These are phyloP conservation scores for Tympanuchus pallidicinctus DNA, from an alignment of 2,113 vertebrate genomes.

Conservation along the genomic window DNA sequence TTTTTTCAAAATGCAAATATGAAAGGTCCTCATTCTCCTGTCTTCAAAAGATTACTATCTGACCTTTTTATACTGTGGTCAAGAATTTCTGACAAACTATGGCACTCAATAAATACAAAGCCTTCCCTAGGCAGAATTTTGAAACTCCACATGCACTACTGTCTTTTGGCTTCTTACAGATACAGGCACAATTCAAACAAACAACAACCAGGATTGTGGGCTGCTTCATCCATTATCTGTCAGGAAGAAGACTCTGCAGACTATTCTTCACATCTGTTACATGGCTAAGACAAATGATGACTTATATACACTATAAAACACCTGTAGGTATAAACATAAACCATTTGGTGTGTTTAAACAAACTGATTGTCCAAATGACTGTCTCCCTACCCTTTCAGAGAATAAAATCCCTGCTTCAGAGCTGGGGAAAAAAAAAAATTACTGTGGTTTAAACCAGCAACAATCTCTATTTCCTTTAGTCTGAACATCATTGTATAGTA, in stretches of 20 bases:
- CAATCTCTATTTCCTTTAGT: background rate
- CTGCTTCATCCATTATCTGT: background rate
- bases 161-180: background rate
- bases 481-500: background rate
- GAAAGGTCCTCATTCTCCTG: background rate
- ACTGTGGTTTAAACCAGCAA: background rate
- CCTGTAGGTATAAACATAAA: conserved; percentile 16
- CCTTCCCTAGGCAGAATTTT: background rate
- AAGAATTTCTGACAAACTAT: background rate
- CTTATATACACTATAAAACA: background rate
- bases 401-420: conserved; percentile 4
- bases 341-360: background rate
- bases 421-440: background rate
- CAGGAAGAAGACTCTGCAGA: background rate
- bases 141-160: background rate
- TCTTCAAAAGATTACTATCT: background rate
- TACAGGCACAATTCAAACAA: background rate
- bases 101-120: background rate
- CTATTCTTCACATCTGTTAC: background rate
- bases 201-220: background rate
- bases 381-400: background rate
- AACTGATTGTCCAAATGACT: background rate
- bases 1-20: background rate
- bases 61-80: background rate
- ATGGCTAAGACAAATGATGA: background rate